Conservation (phyloP, 2,113 vertebrate genomes). For the Orycteropus afer region DNA sequence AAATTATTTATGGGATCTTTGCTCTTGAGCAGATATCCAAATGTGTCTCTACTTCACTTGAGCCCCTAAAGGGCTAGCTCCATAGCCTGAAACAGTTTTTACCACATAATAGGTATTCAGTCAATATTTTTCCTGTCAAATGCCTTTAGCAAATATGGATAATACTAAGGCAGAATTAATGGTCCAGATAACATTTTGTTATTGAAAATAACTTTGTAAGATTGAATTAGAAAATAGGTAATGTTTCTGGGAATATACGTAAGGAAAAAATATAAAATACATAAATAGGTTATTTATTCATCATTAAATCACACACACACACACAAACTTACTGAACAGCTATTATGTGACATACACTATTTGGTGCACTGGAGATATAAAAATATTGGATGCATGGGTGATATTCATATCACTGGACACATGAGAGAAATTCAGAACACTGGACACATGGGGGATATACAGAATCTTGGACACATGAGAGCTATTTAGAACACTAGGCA, state of each 20-base stretch:
- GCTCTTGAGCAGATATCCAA: conserved; percentile 34
- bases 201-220: not conserved
- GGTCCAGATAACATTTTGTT: not conserved
- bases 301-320: conserved; percentile 25
- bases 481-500: not conserved
- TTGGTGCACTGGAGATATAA: not conserved
- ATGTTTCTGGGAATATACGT: not conserved
- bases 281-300: not conserved
- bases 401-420: no score
- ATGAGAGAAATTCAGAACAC: not conserved
- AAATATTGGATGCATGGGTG: no score
- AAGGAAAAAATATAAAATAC: not conserved
- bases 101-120: not conserved
- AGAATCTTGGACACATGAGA: no score
- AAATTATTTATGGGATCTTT: conserved; percentile 30
- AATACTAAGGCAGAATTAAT: not conserved
- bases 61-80: not conserved
- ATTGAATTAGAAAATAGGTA: conserved; percentile 11
- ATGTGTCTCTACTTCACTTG: not conserved
- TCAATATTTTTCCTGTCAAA: not conserved
- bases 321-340: not conserved
- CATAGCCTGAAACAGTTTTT: not conserved
- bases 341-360: not conserved
- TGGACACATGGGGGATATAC: no score
- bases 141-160: not conserved